Base-by-base conservation (phyloP, 2,888 invertebrate genomes). In the Plebejus anna region DNA sequence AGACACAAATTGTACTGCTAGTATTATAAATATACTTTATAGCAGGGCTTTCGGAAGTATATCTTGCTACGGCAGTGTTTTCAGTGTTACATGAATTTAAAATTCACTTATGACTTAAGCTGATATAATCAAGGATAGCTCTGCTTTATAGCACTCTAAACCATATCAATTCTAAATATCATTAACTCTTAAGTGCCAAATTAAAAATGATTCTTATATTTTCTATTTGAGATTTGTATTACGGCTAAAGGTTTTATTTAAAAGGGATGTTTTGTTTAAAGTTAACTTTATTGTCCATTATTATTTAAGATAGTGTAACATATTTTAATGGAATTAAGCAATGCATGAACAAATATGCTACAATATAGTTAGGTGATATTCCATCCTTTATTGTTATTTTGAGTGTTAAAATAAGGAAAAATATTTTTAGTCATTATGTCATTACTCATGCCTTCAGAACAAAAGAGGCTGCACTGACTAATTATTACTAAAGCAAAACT, bases 121-220 rank as follows among this genome's bases (percentile, higher is more conserved):
- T 22, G 22, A 47, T 47, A 47, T 47, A 47, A 9, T 47, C 47
- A 47, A 47, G 47, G 2, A 47, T 9, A 47, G 47, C 47, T 47
- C 47, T 47, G 9, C 7, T 13, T 38, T 38, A 38, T 7, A n/a
- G n/a, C 42, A 71, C 38, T 42, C 38, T 9, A 4, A 71, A 42
- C 71, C 42, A 42, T 42, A 71, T 42, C 13, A 71, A 22, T 72
- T 72, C 0, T 11, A 72, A 22, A 72, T 28, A 11, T 22, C 11
- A 11, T 22, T 47, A 13, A 16, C 73, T 55, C 73, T 6, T 47
- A 73, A 4, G 73, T 73, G 73, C 73, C 73, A 73, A 73, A 73
- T 73, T 73, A 22, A 73, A 55, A 55, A 51, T 73, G n/a, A n/a
- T 73, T 55, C 28, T 22, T 11, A 55, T 55, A 32, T 55, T 51